Base-by-base conservation (phyloP, 2,797 vertebrate genomes). In the Hoplostethus mediterraneus region DNA sequence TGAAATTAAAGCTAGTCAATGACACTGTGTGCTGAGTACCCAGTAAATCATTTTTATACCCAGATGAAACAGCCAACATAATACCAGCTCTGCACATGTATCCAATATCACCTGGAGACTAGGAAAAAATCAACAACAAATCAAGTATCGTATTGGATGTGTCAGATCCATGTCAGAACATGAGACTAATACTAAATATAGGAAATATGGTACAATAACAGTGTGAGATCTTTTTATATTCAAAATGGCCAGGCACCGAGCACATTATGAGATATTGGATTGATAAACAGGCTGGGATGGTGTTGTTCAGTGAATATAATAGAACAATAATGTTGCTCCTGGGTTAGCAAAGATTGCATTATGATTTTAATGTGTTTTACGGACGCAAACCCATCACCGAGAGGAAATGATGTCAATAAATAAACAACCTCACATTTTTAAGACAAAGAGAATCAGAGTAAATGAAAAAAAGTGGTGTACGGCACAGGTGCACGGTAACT, bases 31-130 rank as follows among this genome's bases (percentile, higher is more conserved):
- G 90, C 89, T 73, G 86, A 93, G 91, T 86, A 92, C 87, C 87
- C 88, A 90, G 91, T 94, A 94, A 94, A 95, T 95, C 94, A 95
- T 92, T 94, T 95, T 95, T 94, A 95, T 94, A 92, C 82, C 90
- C 88, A 87, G 87, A 92, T 93, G 90, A 91, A 95, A 93, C 87
- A 90, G 90, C 84, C 87, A 83, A 90, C 86, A 90, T 90, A 93
- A 94, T 90, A 92, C 87, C 81, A 82, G 88, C 87, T 85, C 83
- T 80, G 86, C 89, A 88, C 85, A 90, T 92, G 89, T 91, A 87
- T 89, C 87, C 88, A 92, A 92, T 91, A 90, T 90, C 87, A 92
- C 91, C 89, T 89, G 85, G 89, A 92, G 90, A 90, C 87, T 75
- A 71, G 53, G 76, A 76, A 81, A 86, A 67, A 57, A 59, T 59